phyloP scores from a whole-genome alignment of 1,140 invertebrate species.

The Diabrotica undecimpunctata region DNA sequence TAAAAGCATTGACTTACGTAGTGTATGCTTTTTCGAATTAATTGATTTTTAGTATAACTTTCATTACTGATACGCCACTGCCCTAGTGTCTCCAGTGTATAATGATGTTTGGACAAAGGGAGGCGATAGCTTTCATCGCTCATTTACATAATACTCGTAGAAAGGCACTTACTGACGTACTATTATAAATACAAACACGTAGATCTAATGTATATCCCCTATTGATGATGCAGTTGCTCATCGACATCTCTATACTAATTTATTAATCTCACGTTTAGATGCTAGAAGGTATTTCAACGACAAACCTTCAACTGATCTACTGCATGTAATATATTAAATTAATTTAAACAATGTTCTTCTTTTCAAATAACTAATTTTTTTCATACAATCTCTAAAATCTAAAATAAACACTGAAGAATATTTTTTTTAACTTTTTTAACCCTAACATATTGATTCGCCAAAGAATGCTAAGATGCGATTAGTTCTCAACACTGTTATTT shows the following conservation, averaged over 20 bases:
- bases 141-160: conserved; percentile 44
- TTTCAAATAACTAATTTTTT: too few species aligned
- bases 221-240: conserved; percentile 1
- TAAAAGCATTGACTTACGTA: too few species aligned
- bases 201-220: conserved; percentile 16
- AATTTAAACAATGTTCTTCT: too few species aligned
- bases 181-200: conserved; percentile 43
- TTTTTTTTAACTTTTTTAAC: too few species aligned
- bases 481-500: too few species aligned
- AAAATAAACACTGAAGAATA: too few species aligned
- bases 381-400: too few species aligned
- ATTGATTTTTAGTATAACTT: too few species aligned
- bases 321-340: too few species aligned
- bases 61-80: neutral
- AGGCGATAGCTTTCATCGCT: conserved; percentile 40
- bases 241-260: conserved; percentile 14
- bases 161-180: conserved; percentile 42
- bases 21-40: too few species aligned
- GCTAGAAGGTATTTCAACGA: conserved; percentile 3
- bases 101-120: conserved; percentile 45
- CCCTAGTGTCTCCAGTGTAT: conserved; percentile 36
- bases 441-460: too few species aligned
- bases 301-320: neutral
- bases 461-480: too few species aligned
- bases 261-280: conserved; percentile 5